Evolutionary conservation across 2,113 vertebrate species (phyloP).

Genomic region (Ictalurus furcatus): DNA sequence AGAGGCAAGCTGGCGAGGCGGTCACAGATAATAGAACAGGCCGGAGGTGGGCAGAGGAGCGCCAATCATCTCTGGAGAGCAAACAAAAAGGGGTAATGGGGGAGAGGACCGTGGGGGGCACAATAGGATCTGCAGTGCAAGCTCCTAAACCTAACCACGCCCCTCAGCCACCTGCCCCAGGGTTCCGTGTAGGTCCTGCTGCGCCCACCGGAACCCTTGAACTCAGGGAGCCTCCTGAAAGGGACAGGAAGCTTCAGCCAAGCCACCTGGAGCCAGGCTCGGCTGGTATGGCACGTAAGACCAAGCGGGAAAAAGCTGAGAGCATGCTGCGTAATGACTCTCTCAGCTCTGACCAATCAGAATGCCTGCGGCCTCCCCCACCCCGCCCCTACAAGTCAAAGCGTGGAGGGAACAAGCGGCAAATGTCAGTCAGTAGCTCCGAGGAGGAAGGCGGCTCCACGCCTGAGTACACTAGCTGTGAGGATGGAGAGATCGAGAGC

Average conservation of each 20-base stretch:
- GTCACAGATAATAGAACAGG: slow-evolving; percentile 58
- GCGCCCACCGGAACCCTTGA: slow-evolving; percentile 77
- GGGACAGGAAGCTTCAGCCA: slow-evolving; percentile 76
- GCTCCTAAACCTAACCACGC: slow-evolving; percentile 50
- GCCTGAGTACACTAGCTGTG: slow-evolving; percentile 97
- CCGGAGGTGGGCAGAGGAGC: slow-evolving; percentile 72
- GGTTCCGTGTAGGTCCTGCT: slow-evolving; percentile 76
- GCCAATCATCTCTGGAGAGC: slow-evolving; percentile 74
- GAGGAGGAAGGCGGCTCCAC: slow-evolving; percentile 97
- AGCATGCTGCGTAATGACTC: slow-evolving; percentile 97
- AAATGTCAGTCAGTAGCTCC: slow-evolving; percentile 96
- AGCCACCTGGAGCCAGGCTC: slow-evolving; percentile 81
- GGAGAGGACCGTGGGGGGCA: slow-evolving; percentile 75
- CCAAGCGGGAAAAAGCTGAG: slow-evolving; percentile 93
- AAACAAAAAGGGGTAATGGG: slow-evolving; percentile 70
- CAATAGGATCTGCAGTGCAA: slow-evolving; percentile 46
- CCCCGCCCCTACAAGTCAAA: slow-evolving; percentile 93
- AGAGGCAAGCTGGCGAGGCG: slow-evolving; percentile 72
- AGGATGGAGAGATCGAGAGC: slow-evolving; percentile 96
- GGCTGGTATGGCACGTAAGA: slow-evolving; percentile 81
- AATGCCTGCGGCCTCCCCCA: slow-evolving; percentile 91
- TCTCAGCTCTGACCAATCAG: slow-evolving; percentile 95
- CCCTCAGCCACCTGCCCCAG: slow-evolving; percentile 59
- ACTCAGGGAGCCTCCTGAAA: slow-evolving; percentile 80
- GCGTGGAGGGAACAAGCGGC: slow-evolving; percentile 85